Conservation (phyloP, 2,888 invertebrate genomes). For the Tetropium fuscum region DNA sequence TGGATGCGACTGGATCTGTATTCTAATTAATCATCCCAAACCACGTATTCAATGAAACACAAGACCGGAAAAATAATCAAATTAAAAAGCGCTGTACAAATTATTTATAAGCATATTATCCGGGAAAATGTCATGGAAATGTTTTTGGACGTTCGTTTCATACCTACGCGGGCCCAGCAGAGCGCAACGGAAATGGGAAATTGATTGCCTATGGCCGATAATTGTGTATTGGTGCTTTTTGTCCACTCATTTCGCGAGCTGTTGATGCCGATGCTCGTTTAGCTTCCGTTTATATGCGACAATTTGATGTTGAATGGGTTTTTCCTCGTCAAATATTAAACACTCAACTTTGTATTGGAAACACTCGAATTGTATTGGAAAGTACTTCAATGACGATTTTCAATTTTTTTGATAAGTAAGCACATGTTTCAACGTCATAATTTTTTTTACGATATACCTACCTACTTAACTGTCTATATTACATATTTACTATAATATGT, state of each 20-base stretch:
- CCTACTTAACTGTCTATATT: no score
- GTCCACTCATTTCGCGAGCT: constrained; percentile 31
- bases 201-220: constrained; percentile 50
- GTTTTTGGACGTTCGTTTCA: constrained; percentile 37
- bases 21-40: constrained; percentile 15
- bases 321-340: no score
- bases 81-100: constrained; percentile 24
- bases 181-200: constrained; percentile 46
- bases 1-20: no score
- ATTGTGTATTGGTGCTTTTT: constrained; percentile 45
- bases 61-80: constrained; percentile 23
- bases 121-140: constrained; percentile 38
- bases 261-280: constrained; percentile 20
- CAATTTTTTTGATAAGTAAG: no score
- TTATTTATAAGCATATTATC: constrained; percentile 37
- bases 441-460: no score
- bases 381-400: no score
- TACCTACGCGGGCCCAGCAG: constrained; percentile 43
- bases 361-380: no score
- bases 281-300: background rate
- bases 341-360: no score
- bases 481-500: no score
- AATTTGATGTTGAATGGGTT: no score
- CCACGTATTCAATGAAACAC: constrained; percentile 12
- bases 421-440: no score